phyloP scores from a whole-genome alignment of 2,888 invertebrate genomes.

The Phorcus lineatus region DNA sequence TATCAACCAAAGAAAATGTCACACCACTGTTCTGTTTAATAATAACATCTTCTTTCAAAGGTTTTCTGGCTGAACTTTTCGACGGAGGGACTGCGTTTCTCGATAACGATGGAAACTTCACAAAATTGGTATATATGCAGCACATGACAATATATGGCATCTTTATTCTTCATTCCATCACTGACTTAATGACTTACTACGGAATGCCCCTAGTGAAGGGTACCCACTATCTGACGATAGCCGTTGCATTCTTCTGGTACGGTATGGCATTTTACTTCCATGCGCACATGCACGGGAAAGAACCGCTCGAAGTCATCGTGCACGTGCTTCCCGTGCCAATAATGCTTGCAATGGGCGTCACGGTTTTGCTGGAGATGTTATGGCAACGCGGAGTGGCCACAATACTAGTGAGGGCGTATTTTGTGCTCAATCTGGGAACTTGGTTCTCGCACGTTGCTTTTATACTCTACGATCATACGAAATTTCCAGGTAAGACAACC shows the following conservation, averaged over 20 bases:
- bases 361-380: constrained; percentile 39
- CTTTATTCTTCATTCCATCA: constrained; percentile 43
- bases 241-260: constrained; percentile 38
- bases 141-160: constrained; percentile 49
- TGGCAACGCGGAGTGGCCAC: constrained; percentile 43
- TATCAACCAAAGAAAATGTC: too few relatives aligned
- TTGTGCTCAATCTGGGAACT: constrained; percentile 55
- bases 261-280: constrained; percentile 48
- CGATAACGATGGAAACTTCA: constrained; percentile 43
- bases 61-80: constrained; percentile 46
- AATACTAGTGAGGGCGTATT: constrained; percentile 43
- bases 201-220: constrained; percentile 35
- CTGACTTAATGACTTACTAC: constrained; percentile 40
- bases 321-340: constrained; percentile 50
- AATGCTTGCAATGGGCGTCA: constrained; percentile 39
- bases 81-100: constrained; percentile 40
- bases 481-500: constrained; percentile 45
- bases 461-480: constrained; percentile 52
- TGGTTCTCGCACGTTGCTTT: constrained; percentile 62
- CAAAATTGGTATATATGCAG: constrained; percentile 41
- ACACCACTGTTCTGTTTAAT: too few relatives aligned
- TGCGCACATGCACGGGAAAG: constrained; percentile 50
- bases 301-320: constrained; percentile 48
- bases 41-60: constrained; percentile 25
- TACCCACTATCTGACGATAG: constrained; percentile 22